Conservation (phyloP, 2,113 vertebrate species). For the Progne subis region DNA sequence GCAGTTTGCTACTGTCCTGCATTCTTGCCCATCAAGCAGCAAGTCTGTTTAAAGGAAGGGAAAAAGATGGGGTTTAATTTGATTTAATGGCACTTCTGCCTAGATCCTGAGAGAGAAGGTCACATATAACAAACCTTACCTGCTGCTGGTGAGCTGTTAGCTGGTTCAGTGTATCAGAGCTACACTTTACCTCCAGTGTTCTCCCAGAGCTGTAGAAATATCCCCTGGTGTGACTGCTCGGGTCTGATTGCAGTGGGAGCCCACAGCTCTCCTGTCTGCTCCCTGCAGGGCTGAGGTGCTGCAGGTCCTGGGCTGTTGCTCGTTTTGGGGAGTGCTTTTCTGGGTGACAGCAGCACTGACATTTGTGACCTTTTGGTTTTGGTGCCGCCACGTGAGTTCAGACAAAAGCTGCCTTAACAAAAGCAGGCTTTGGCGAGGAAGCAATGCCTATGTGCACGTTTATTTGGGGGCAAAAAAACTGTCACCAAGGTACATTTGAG, state of each 20-base stretch:
- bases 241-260: background rate
- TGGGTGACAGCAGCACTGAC: background rate
- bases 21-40: background rate
- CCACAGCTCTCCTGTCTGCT: background rate
- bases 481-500: background rate
- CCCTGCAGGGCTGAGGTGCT: background rate
- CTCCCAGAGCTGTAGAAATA: background rate
- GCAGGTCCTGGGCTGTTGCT: background rate
- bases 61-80: background rate
- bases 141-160: background rate
- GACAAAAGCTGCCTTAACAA: background rate
- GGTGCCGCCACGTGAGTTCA: background rate
- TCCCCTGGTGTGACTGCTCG: background rate
- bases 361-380: background rate
- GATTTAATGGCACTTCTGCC: background rate
- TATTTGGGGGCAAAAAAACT: background rate
- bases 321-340: background rate
- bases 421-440: background rate
- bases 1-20: background rate
- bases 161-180: background rate
- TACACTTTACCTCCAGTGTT: fast-evolving
- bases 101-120: background rate
- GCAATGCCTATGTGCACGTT: fast-evolving
- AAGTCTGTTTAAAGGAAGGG: background rate
- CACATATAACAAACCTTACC: background rate